Conservation (phyloP, 1,140 invertebrate species). For the silkworm (Bombyx mori) region DNA sequence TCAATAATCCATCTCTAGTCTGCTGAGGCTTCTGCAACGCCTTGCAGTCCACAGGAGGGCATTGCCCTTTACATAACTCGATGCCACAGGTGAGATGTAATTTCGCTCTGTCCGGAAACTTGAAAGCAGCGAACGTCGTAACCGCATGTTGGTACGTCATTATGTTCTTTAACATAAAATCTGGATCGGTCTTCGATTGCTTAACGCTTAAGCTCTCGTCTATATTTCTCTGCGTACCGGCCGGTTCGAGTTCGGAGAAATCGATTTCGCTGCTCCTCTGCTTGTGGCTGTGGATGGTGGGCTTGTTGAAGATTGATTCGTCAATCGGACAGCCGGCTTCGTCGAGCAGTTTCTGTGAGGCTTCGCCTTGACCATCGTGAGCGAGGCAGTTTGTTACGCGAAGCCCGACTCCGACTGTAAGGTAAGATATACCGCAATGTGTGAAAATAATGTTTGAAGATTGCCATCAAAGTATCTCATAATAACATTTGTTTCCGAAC, state of each 20-base stretch:
- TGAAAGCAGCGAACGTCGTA: slow-evolving; percentile 82
- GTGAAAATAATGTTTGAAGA: too few species aligned
- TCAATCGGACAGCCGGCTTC: slow-evolving; percentile 81
- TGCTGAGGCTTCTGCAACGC: slow-evolving; percentile 54
- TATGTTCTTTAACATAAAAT: slow-evolving; percentile 58
- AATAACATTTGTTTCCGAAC: too few species aligned
- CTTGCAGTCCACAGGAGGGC: slow-evolving; percentile 73
- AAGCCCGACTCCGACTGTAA: slow-evolving; percentile 77
- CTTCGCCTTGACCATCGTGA: slow-evolving; percentile 80
- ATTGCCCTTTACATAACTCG: slow-evolving; percentile 77
- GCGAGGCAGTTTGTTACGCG: slow-evolving; percentile 81
- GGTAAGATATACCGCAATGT: not conserved
- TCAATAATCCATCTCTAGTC: slow-evolving; percentile 56
- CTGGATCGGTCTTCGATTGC: slow-evolving; percentile 38
- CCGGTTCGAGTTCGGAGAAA: slow-evolving; percentile 39
- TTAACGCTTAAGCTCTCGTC: slow-evolving; percentile 36
- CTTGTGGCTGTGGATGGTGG: slow-evolving; percentile 55
- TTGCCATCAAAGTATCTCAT: too few species aligned
- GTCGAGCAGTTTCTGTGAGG: slow-evolving; percentile 78
- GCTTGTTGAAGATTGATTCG: slow-evolving; percentile 74
- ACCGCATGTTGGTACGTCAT: slow-evolving; percentile 74
- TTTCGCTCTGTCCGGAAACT: slow-evolving; percentile 82
- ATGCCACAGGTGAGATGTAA: slow-evolving; percentile 79
- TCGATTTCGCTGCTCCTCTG: slow-evolving; percentile 48
- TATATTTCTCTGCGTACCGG: slow-evolving; percentile 31